A percentile compares a stretch with the other conserved stretches of the same genome.
Evolutionary conservation across 2,113 vertebrate species (phyloP).

Genomic region (Morone chrysops): DNA sequence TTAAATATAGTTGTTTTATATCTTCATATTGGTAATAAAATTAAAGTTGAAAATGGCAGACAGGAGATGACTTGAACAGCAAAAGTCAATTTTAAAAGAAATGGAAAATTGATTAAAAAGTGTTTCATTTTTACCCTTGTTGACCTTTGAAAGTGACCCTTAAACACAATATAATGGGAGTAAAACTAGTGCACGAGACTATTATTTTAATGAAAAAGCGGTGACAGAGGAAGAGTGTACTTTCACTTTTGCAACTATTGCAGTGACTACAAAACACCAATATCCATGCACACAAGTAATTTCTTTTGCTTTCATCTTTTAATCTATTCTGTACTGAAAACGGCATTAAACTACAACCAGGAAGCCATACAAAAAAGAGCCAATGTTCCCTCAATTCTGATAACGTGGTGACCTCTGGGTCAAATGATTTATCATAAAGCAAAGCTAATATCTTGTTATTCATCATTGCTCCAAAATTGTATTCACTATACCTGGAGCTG

Average conservation of each 20-base stretch:
- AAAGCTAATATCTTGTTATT: constrained; percentile 51
- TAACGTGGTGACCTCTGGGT: constrained; percentile 41
- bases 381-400: constrained; percentile 27
- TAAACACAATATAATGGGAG: neutral
- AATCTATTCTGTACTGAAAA: constrained; percentile 18
- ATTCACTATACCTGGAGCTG: constrained; percentile 19
- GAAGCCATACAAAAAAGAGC: neutral
- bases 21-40: neutral
- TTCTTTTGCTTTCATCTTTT: constrained; percentile 9
- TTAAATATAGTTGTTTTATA: neutral
- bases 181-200: neutral
- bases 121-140: neutral
- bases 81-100: neutral
- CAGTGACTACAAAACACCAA: neutral
- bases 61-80: neutral
- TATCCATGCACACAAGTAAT: neutral
- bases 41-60: neutral
- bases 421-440: constrained; percentile 61
- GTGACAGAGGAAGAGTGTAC: neutral
- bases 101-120: neutral
- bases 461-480: constrained; percentile 39
- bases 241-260: neutral
- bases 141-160: neutral
- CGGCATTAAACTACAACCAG: constrained; percentile 10
- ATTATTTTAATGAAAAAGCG: neutral